Base-by-base conservation (phyloP, 2,113 vertebrate species). In the Calyptommatus sinebrachiatus region DNA sequence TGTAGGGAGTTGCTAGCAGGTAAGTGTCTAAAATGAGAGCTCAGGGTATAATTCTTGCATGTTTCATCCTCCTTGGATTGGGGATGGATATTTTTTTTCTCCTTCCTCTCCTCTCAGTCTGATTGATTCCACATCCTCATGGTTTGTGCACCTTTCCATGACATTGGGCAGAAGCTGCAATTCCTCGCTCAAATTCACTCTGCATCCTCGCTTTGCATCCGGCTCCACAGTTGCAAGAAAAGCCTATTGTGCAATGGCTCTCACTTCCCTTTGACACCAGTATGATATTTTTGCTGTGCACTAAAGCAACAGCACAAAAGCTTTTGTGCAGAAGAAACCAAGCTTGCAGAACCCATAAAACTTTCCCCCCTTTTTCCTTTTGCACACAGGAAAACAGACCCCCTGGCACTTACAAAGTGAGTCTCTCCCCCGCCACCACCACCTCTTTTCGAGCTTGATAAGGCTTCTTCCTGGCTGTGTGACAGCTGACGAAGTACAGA, bases 401-500 rank as follows among this genome's bases (percentile, higher is more conserved):
- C 12, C 4, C 50, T 82, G 67, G 79, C 75, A 88, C 78, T 73
- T 81, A 84, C 70, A 86, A 87, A 20, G n/a, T 21, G 26, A 41
- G 22, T 8, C 68, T n/a, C 46, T 29, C 73, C 79, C 72, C 0
- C 63, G 35, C 3, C 35, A 41, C n/a, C n/a, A 5, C 35, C 35
- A 5, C 35, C 35, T 5, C 35, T 41, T 75, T 70, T 62, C 53
- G 63, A 87, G 65, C 84, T 79, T 82, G 77, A 85, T 69, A 84
- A 20, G 85, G 74, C 77, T 78, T 78, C 66, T 86, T 73, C 87
- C 67, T 6, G 81, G 50, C 89, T 91, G 89, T 86, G 78, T 89
- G 91, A 91, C 90, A 91, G 84, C 76, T 92, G 90, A 93, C 87
- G 93, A 93, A 93, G 84, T 91, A 84, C 89, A 94, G 92, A 91